These are phyloP conservation scores for Antheraea mylitta DNA, from an alignment of 1,140 invertebrate genomes.

Conservation along the genomic window DNA sequence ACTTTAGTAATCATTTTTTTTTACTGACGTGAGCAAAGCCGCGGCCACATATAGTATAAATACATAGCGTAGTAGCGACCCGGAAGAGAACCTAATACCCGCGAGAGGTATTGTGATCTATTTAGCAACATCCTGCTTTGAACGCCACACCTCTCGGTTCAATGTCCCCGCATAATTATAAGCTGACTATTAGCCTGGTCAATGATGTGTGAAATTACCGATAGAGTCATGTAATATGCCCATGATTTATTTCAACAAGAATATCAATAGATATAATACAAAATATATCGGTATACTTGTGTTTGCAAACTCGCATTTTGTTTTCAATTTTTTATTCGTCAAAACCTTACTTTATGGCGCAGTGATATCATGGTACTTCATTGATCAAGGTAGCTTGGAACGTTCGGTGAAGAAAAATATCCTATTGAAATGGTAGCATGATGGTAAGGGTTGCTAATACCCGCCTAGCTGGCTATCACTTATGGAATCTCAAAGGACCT, in stretches of 20 bases:
- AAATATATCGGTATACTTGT: background rate
- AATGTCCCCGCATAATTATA: background rate
- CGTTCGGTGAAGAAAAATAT: no score
- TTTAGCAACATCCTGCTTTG: conserved; percentile 15
- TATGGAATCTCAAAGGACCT: no score
- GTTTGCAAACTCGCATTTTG: no score
- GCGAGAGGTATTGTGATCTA: conserved; percentile 9
- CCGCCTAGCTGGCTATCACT: no score
- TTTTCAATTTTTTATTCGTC: no score
- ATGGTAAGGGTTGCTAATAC: no score
- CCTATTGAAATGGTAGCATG: no score
- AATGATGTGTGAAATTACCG: conserved; percentile 11
- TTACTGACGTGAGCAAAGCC: no score
- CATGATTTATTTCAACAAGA: background rate
- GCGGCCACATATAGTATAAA: background rate
- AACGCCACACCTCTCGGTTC: background rate
- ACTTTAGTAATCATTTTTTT: no score
- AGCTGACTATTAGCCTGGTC: background rate
- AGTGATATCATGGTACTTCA: no score
- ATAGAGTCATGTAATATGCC: background rate
- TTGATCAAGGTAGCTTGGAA: no score
- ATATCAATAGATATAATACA: background rate
- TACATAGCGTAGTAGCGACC: conserved; percentile 4
- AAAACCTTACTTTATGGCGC: no score
- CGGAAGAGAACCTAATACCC: conserved; percentile 13